Conservation (phyloP, 92 coral and sea anemone genomes). For the Nematostella vectensis region DNA sequence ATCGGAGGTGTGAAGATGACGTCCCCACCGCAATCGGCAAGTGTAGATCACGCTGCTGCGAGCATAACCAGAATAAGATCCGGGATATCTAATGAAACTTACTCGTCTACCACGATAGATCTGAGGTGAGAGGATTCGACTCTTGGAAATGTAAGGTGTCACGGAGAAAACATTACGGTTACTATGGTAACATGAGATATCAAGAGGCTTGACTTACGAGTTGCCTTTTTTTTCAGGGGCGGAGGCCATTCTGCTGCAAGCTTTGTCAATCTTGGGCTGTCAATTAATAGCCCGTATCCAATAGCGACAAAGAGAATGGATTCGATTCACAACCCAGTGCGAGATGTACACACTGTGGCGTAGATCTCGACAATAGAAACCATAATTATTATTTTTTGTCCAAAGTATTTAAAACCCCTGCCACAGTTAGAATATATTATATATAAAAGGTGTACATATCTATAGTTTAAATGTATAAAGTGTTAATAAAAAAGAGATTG, state of each 20-base stretch:
- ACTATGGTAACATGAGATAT: no score
- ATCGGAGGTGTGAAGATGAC: conserved; percentile 75
- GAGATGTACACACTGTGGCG: conserved; percentile 20
- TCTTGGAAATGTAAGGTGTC: background rate
- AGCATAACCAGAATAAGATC: conserved; percentile 41
- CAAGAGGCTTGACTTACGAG: no score
- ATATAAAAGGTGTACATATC: no score
- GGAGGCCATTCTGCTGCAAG: conserved; percentile 90
- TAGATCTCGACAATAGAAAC: no score
- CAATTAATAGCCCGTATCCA: conserved; percentile 84
- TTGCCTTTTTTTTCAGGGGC: conserved; percentile 46
- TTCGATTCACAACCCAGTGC: conserved; percentile 2
- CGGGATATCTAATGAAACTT: conserved; percentile 54
- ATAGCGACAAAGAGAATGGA: conserved; percentile 7
- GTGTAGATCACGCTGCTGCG: conserved; percentile 8
- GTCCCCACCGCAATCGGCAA: conserved; percentile 15
- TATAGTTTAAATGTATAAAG: no score
- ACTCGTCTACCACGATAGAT: conserved; percentile 41
- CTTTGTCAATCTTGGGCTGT: conserved; percentile 76
- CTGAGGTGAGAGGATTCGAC: conserved; percentile 21
- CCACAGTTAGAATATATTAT: no score
- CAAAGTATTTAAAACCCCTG: no score
- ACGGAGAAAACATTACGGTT: background rate
- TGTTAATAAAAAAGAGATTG: no score
- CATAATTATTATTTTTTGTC: no score